Conservation (phyloP, 2,113 vertebrate species). For the Alaudala cheleensis region DNA sequence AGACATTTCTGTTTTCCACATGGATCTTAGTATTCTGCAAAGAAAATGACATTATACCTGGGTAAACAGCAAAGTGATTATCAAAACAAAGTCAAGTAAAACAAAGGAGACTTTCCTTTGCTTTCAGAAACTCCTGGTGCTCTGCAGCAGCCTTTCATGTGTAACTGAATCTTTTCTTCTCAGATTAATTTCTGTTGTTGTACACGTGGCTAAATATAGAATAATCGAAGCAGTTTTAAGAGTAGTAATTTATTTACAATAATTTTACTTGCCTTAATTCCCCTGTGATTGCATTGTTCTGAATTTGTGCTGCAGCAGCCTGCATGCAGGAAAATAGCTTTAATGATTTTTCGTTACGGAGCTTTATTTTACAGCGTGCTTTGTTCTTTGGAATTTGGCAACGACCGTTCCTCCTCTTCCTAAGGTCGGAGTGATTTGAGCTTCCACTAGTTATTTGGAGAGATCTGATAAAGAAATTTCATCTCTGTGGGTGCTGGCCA, state of each 20-base stretch:
- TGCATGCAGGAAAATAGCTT: slow-evolving; percentile 38
- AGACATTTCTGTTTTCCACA: slow-evolving; percentile 61
- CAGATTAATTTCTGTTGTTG: slow-evolving; percentile 7
- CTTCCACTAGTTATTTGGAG: slow-evolving; percentile 27
- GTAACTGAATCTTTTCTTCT: slow-evolving; percentile 35
- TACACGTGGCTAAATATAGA: neutral
- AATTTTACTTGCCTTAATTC: slow-evolving; percentile 54
- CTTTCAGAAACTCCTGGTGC: slow-evolving; percentile 23
- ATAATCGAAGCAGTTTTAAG: neutral
- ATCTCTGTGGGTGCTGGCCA: slow-evolving; percentile 16
- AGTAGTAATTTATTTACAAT: slow-evolving; percentile 19
- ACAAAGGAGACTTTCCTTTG: neutral
- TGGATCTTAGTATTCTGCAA: slow-evolving; percentile 58
- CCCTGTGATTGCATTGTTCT: slow-evolving; percentile 15
- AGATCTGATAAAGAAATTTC: slow-evolving; percentile 60
- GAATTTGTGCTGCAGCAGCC: slow-evolving; percentile 30
- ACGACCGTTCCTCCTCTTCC: neutral
- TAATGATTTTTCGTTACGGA: slow-evolving; percentile 49
- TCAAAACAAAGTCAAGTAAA: slow-evolving; percentile 62
- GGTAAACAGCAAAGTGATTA: slow-evolving; percentile 52
- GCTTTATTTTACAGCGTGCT: neutral
- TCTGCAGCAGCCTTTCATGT: neutral
- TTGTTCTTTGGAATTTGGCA: slow-evolving; percentile 39
- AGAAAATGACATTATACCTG: slow-evolving; percentile 52
- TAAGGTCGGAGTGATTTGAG: slow-evolving; percentile 33